Evolutionary conservation across 2,797 vertebrate genomes (phyloP).

Genomic region (Moxostoma hubbsi): DNA sequence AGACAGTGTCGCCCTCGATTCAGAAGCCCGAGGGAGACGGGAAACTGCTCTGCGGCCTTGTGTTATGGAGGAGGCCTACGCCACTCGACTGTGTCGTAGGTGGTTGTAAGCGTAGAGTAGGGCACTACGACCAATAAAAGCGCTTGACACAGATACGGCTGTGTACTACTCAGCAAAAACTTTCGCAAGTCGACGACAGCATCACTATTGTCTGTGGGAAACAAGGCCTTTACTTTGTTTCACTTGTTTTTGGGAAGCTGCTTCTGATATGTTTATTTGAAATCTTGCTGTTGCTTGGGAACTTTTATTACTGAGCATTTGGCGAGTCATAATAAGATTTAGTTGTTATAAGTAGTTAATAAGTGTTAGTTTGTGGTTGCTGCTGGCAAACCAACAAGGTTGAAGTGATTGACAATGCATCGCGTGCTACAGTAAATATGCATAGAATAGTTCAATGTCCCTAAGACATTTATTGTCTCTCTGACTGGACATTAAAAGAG

Average conservation of each 20-base stretch:
- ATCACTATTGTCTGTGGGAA: conserved; percentile 45
- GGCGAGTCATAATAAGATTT: not conserved
- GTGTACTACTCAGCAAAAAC: conserved; percentile 66
- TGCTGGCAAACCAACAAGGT: not conserved
- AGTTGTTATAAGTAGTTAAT: not conserved
- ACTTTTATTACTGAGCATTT: conserved; percentile 4
- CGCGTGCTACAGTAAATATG: not conserved
- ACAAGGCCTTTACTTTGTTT: conserved; percentile 17
- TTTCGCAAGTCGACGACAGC: conserved; percentile 67
- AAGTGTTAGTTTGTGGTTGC: conserved; percentile 12
- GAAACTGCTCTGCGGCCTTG: conserved; percentile 70
- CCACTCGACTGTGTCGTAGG: conserved; percentile 72
- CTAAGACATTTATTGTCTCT: not conserved
- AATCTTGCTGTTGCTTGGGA: conserved; percentile 23
- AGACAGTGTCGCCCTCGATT: conserved; percentile 34
- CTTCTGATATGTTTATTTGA: conserved; percentile 9
- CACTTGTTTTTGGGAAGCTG: not conserved
- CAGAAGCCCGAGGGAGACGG: conserved; percentile 48
- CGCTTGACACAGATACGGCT: conserved; percentile 71
- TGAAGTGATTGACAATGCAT: not conserved
- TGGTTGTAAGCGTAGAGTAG: conserved; percentile 73
- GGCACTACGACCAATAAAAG: conserved; percentile 71
- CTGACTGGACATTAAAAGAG: not conserved
- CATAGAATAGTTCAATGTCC: not conserved
- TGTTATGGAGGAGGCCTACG: conserved; percentile 72